These are phyloP conservation scores for Redunca redunca DNA, from an alignment of 2,113 vertebrate genomes.

Conservation along the genomic window DNA sequence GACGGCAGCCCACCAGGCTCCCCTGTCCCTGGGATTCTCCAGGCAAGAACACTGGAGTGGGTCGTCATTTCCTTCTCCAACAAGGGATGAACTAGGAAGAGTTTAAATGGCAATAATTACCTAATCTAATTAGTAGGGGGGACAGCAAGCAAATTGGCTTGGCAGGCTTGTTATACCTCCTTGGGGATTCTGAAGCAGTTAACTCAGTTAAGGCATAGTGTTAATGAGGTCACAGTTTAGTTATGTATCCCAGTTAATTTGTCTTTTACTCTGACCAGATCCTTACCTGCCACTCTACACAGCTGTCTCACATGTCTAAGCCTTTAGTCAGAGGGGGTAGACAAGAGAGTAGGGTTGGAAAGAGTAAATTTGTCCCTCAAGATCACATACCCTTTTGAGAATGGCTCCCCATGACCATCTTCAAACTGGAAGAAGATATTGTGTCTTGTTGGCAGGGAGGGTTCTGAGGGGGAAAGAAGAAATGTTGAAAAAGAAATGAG, in stretches of 20 bases:
- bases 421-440: neutral
- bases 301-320: neutral
- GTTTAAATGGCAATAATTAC: constrained; percentile 56
- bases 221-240: constrained; percentile 62
- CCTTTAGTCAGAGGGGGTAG: neutral
- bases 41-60: too few relatives aligned
- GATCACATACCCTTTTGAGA: neutral
- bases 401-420: neutral
- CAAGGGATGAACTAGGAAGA: constrained; percentile 38
- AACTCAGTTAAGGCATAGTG: neutral
- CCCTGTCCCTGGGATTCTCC: too few relatives aligned
- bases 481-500: neutral
- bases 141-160: constrained; percentile 39
- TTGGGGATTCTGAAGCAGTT: constrained; percentile 45
- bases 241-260: constrained; percentile 38
- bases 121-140: constrained; percentile 51
- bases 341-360: neutral
- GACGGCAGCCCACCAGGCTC: too few relatives aligned
- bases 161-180: constrained; percentile 32
- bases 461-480: neutral
- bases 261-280: neutral
- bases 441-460: neutral
- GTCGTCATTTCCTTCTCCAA: neutral
- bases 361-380: neutral
- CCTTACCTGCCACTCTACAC: neutral